Evolutionary conservation across 2,113 vertebrate genomes (phyloP), one percentile per base, ranked within the genome.

Genomic region (Brachypteracias leptosomus): DNA sequence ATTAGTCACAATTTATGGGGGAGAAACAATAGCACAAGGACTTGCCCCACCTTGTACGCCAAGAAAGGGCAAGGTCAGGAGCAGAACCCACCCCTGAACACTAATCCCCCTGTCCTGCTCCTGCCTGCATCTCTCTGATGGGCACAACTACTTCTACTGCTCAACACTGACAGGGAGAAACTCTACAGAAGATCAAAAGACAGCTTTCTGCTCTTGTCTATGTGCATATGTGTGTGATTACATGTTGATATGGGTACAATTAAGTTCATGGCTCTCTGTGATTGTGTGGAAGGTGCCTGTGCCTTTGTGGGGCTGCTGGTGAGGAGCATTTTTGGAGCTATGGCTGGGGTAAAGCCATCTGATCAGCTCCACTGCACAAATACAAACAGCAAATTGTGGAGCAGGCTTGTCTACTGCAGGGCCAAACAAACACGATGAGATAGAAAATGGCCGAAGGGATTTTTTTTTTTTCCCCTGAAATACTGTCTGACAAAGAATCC

Each of bases 341-440:
- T 16, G 55, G 49, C 78, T 26, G 35, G n/a, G 67, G 58, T 46
- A 35, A 71, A 77, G 59, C 72, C 10, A 2, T 84, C 87, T 59
- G 90, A 88, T 93, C 79, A 90, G 95, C 96, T 85, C 65, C 63
- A 57, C 85, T 96, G 92, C 93, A 93, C 96, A 96, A 94, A 95
- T n/a, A 97, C 95, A 93, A 95, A 86, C 93, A 90, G 85, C 68
- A 93, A 72, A 90, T n/a, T 93, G 93, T 93, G 72, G 79, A 66
- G 72, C 91, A 18, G 44, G 66, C 57, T 35, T 70, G 42, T 79
- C 85, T 17, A 17, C 51, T 5, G 6, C 87, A 35, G 84, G 75
- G 86, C 91, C 96, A 93, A 93, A 93, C 75, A 92, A 96, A 96
- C 87, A 95, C 1, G 3, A 85, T 68, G 42, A 92, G 83, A 75